phyloP scores from a whole-genome alignment of 2,797 vertebrate genomes.

The Alca torda region DNA sequence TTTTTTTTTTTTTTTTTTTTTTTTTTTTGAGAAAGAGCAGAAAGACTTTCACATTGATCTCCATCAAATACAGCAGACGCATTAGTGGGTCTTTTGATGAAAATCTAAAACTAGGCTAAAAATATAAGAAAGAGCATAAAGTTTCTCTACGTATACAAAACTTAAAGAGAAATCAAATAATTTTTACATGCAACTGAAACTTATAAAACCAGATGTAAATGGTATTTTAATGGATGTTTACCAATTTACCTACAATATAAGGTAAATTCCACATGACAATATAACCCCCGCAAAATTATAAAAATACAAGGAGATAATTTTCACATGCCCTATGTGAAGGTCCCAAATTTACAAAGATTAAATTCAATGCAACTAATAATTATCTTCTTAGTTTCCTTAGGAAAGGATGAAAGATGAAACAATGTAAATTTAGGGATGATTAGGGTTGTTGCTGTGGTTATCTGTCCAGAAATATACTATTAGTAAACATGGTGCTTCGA shows the following conservation, averaged over 20 bases:
- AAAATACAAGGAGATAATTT: neutral
- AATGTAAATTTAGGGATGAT: neutral
- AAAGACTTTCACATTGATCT: neutral
- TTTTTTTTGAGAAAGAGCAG: neutral
- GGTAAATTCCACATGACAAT: conserved; percentile 25
- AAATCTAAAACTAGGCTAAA: neutral
- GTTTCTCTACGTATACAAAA: neutral
- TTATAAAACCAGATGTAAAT: conserved; percentile 10
- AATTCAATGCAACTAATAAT: neutral
- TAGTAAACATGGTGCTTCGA: neutral
- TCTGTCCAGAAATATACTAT: neutral
- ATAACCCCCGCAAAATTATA: neutral
- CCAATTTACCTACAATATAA: conserved; percentile 3
- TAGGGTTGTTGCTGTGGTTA: neutral
- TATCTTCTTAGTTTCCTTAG: neutral
- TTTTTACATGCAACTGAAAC: neutral
- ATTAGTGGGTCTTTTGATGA: neutral
- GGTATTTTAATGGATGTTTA: neutral
- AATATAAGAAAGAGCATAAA: neutral
- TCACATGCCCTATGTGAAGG: neutral
- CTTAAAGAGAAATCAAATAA: neutral
- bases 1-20: neutral
- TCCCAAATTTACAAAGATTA: neutral
- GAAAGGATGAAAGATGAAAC: neutral
- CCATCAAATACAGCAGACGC: neutral